phyloP scores from a whole-genome alignment of 2,113 vertebrate species.

The Motacilla alba region DNA sequence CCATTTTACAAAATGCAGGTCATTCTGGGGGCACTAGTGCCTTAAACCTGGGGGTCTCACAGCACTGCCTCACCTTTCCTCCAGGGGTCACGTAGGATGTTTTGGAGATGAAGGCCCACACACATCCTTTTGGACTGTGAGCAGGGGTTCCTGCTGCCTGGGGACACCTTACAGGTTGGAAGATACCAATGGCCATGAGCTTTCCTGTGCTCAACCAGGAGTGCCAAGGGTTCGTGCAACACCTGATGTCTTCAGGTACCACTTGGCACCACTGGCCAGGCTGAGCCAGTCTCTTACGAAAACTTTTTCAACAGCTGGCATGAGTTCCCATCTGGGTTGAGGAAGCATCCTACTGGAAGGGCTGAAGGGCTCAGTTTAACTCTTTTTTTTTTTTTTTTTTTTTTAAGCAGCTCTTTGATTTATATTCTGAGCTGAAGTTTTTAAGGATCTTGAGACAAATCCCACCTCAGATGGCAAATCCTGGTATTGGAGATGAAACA shows the following conservation, averaged over 20 bases:
- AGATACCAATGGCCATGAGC: not conserved
- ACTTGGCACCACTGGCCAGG: not conserved
- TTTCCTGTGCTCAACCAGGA: not conserved
- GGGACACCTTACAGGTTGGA: not conserved
- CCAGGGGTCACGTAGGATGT: fast-evolving
- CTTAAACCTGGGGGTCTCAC: fast-evolving
- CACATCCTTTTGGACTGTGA: not conserved
- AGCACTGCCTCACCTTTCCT: not conserved
- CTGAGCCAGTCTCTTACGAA: not conserved
- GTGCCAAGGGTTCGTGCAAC: not conserved
- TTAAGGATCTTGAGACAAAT: not conserved
- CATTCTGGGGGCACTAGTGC: fast-evolving
- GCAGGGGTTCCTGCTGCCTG: not conserved
- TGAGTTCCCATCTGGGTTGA: not conserved
- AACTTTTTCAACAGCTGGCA: not conserved
- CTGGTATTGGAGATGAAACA: not conserved
- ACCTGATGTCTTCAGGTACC: not conserved
- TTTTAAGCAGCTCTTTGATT: not conserved
- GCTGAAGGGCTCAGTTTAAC: not conserved
- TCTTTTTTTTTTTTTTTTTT: not conserved
- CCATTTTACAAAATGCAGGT: not conserved
- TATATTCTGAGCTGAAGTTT: not conserved
- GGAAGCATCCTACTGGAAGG: not conserved
- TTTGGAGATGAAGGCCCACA: not conserved
- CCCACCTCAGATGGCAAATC: not conserved